Base-by-base conservation (phyloP, 2,888 invertebrate genomes). In the Octodonta nipae region DNA sequence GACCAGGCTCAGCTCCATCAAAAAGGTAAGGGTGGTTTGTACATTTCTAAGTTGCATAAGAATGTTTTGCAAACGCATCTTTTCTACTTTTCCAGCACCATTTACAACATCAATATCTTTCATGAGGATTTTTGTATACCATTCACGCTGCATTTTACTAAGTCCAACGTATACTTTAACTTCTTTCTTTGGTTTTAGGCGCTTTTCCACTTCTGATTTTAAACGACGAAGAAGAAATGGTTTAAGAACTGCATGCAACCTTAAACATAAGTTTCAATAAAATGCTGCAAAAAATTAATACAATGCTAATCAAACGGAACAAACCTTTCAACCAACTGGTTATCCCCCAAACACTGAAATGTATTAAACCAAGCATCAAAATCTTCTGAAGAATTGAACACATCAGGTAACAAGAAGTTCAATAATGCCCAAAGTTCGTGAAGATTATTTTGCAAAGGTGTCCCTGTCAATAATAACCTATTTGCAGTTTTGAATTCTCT, bases 291-390 rank as follows among this genome's bases (percentile, higher is more conserved):
- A n/a, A n/a, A n/a, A n/a, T n/a, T n/a, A n/a, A n/a, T n/a, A n/a
- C n/a, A n/a, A n/a, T n/a, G n/a, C n/a, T n/a, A n/a, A n/a, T n/a
- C n/a, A n/a, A n/a, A n/a, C n/a, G n/a, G n/a, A n/a, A 20, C 22
- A 22, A 10, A 22, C 46, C 98, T 74, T 50, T 87, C 81, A 0
- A 98, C 86, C 30, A 98, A 65, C 27, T 82, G 76, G 57, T 85
- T 82, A 54, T 95, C 92, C 2, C 91, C 92, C 33, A 95, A 65
- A 54, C 91, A 92, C 40, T 78, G 84, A 60, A 89, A 91, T 1
- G 92, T 92, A 56, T 95, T 95, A 59, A 99, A 98, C 95, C 96
- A 96, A 1, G 84, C 76, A 63, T 99, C 98, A 61, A 98, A 98
- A 65, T 98, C 96, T 59, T 93, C 92, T 0, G 92, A 79, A 33